Base-by-base conservation (phyloP, 2,113 vertebrate species). In the Sinocyclocheilus anophthalmus region DNA sequence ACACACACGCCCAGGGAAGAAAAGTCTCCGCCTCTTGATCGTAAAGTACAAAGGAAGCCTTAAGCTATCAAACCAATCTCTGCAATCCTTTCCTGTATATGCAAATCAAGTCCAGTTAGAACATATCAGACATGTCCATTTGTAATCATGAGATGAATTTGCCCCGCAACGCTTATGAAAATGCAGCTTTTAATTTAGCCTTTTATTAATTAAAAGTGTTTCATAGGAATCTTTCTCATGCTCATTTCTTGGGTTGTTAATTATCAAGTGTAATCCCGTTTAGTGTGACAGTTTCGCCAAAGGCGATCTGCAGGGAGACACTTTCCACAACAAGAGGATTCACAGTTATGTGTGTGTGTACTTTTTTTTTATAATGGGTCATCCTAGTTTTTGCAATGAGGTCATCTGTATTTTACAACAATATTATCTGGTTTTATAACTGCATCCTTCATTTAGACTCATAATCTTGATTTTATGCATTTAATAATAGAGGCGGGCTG, bases 81-180 rank as follows among this genome's bases (percentile, higher is more conserved):
- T 45, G 13, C 55, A 80, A 39, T 76, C 57, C 85, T 42, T 72
- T 81, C 61, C 72, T 72, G 61, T 30, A 75, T 81, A 84, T 83
- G 84, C 83, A 85, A 84, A 87, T 63, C 37, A 73, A 30, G 73
- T 83, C 73, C 81, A 85, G 85, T 87, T 78, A 89, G 63, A 76
- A 78, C 84, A 65, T 79, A 86, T 86, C 86, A 83, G 79, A 87
- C 42, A 63, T 87, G 86, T 89, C 88, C 86, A 84, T 89, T 89
- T 83, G 63, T 84, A 89, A 87, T 89, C 87, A 87, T 33, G 57
- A 81, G 80, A 88, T 65, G 80, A 83, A 89, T 87, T 83, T 89
- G 72, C 88, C 79, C 79, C 16, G 59, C 79, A 79, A 83, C 76
- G 86, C 86, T 85, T 76, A 76, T 65, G 67, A 87, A 89, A 85